These are phyloP conservation scores for Palaemon carinicauda DNA, from an alignment of 1,140 invertebrate genomes.

Conservation along the genomic window DNA sequence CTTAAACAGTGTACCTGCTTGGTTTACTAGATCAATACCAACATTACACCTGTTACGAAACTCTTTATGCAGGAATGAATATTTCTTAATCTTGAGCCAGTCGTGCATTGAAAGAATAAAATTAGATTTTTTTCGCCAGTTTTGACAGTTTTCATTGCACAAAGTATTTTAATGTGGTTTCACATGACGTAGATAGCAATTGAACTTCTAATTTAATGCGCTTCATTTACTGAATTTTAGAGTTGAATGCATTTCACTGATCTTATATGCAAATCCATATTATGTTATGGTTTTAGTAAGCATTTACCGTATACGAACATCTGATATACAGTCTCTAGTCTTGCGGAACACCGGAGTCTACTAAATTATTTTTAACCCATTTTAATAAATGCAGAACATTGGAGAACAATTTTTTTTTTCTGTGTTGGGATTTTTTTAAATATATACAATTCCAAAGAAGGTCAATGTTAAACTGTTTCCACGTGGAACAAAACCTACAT, in stretches of 20 bases:
- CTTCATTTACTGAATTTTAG: background rate
- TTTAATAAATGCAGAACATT: conserved; percentile 7
- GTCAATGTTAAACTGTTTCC: background rate
- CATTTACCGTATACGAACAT: background rate
- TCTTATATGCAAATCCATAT: background rate
- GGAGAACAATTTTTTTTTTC: background rate
- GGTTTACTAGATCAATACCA: background rate
- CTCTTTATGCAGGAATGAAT: background rate
- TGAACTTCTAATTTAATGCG: background rate
- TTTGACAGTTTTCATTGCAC: background rate
- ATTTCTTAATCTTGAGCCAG: background rate
- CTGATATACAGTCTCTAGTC: background rate
- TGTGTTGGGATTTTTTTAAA: background rate
- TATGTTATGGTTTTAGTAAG: background rate
- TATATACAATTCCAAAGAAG: background rate
- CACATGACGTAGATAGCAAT: background rate
- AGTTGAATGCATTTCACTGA: background rate
- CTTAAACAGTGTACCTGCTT: background rate
- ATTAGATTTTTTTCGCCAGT: background rate
- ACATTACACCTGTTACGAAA: background rate
- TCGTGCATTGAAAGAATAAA: background rate
- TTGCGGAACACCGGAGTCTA: background rate
- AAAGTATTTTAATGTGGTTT: background rate
- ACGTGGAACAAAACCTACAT: background rate
- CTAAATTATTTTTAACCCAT: too few relatives aligned